Base-by-base conservation (phyloP, 2,797 vertebrate genomes). In the Microctenopoma steveboyesi region DNA sequence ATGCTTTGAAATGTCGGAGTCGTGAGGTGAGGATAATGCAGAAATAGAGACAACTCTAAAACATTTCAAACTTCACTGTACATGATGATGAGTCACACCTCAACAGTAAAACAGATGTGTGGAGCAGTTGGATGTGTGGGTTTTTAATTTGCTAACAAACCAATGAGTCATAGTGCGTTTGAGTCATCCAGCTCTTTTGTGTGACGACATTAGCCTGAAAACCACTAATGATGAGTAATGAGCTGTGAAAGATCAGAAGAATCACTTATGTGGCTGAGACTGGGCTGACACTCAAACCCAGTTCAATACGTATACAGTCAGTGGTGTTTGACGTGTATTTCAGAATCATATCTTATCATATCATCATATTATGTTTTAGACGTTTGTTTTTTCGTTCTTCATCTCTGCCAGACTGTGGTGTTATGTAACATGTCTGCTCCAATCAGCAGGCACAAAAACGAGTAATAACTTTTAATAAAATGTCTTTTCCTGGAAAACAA, bases 161-260 rank as follows among this genome's bases (percentile, higher is more conserved):
- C 27, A 72, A 43, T 65, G 30, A 58, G 43, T 76, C 61, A 77
- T 2, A 5, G 7, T 66, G 42, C 22, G 65, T 64, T 66, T 81
- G 69, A 81, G 25, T 83, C 79, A 86, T 46, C n/a, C 18, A 5
- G 33, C 49, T 40, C 53, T 13, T 79, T 57, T 0, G 5, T 61
- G 57, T 28, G 42, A 61, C 28, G 58, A 42, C 30, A 16, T 52
- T 48, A 66, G 33, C 25, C 65, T 79, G 49, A 81, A 50, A 1
- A 42, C 58, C 76, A 43, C 76, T 81, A 83, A 85, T 77, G 40
- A 78, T 7, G 12, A 67, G 54, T 64, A 33, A 49, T 42, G 14
- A 43, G 55, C 49, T 56, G 55, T 47, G 49, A 55, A 42, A 40
- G 30, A 33, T 72, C 1, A n/a, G 39, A 33, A 14, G 49, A 42